Base-by-base conservation (phyloP, 2,113 vertebrate species). In the Gasterosteus aculeatus region DNA sequence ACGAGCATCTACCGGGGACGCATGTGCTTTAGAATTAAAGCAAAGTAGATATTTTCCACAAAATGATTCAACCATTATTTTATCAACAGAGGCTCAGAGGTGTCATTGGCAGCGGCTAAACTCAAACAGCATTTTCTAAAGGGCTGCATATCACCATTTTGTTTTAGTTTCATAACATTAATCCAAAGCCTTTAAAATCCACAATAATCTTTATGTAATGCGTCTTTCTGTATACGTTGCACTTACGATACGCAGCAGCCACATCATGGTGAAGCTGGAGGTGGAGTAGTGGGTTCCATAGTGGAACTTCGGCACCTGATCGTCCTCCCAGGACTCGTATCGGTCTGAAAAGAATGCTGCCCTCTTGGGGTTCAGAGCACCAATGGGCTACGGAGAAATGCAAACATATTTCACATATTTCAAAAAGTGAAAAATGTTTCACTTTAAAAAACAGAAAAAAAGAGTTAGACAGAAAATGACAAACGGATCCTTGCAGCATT, bases 221-320 rank as follows among this genome's bases (percentile, higher is more conserved):
- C 0, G 14, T n/a, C 3, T 49, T 26, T n/a, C 2, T 16, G 16
- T 53, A 51, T 19, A 2, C 41, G 49, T 0, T 62, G 39, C 19
- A 96, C 97, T 97, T 94, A 99, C 98, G 7, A 98, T 95, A 85
- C 98, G 96, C 44, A 99, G 94, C 4, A 99, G 93, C 98, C 98
- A 99, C 1, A 95, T 97, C 80, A 97, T 94, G 59, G 96, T 95
- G 91, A 98, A 99, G 89, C 96, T 96, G 91, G 98, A 95, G 31
- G 98, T 99, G 77, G 98, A 99, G 85, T 99, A 99, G 91, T 99
- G 98, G 71, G 98, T 99, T 64, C 98, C 98, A 4, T 99, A 99
- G 93, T 99, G 98, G 90, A 99, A 99, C 78, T 97, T 98, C 0
- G 98, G 98, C 85, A 99, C 96, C 79, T 99, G 97, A 3, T 99